Base-by-base conservation (phyloP, 1,140 invertebrate species). In the Apis florea region DNA sequence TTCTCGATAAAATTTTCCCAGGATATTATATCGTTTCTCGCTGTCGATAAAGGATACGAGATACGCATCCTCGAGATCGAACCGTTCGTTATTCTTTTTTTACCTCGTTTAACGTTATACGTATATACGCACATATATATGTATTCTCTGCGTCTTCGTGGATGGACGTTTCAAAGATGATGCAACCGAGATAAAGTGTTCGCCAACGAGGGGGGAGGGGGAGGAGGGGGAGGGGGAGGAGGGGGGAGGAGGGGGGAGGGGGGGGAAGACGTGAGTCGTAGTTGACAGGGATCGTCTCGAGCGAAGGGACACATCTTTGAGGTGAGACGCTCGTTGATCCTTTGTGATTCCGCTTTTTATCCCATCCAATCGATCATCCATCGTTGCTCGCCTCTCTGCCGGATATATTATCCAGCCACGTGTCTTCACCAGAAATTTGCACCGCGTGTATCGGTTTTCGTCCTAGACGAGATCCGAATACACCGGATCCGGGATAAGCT, bases 311-410 rank as follows among this genome's bases (percentile, higher is more conserved):
- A 76, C 56, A 31, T 86, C 67, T 78, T 84, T 69, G 66, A 87
- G 67, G 69, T 54, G 79, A 85, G 81, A 82, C 81, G 92, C 92
- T 92, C 91, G 79, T 83, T 86, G 92, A 93, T 93, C 92, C 91
- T 90, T 77, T 80, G 82, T 93, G 90, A 93, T 92, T 88, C 89
- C 90, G 89, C 88, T 87, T 81, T 83, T 93, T 92, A 93, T 93
- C 92, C 92, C 90, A 11, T 75, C 89, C 90, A 92, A 93, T 93
- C 92, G 90, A 93, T 93, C 92, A 93, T 93, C 90, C 89, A 91
- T 91, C 91, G 90, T 75, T 83, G 88, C 79, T 74, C 81, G 86
- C 86, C 86, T 89, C 78, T 84, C 78, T n/a, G 82, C 76, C 31
- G 83, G 84, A 87, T 83, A 84, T 83, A 79, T 83, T 83, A 56